These are phyloP conservation scores for Sebastes steindachneri DNA, from an alignment of 2,797 vertebrate species.

Conservation along the genomic window DNA sequence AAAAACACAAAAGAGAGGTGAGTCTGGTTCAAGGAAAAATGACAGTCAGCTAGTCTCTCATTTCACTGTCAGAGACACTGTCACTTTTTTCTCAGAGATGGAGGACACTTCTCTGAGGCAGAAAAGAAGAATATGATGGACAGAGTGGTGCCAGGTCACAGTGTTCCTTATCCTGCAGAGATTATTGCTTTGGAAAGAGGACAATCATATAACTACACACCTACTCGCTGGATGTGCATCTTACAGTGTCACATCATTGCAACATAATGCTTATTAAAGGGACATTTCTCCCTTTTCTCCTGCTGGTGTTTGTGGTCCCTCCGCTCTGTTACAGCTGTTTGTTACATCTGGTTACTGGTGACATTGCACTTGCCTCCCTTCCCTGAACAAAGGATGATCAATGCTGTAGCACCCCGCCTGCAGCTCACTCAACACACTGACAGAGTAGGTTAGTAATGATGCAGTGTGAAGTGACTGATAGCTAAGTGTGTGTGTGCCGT, in stretches of 20 bases:
- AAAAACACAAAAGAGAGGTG: not conserved
- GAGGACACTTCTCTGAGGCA: constrained; percentile 13
- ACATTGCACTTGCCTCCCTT: constrained; percentile 43
- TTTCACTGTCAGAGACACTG: constrained; percentile 6
- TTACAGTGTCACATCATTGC: constrained; percentile 1
- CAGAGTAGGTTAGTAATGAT: constrained; percentile 71
- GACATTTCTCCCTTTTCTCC: not conserved
- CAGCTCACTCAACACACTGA: constrained; percentile 73
- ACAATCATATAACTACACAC: constrained; percentile 2
- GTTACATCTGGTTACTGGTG: constrained; percentile 29
- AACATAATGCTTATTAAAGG: constrained; percentile 2
- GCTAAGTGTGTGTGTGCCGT: constrained; percentile 44
- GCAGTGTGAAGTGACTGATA: constrained; percentile 74
- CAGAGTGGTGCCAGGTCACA: constrained; percentile 39
- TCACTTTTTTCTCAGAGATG: constrained; percentile 15
- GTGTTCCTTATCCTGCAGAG: constrained; percentile 33
- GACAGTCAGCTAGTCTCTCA: not conserved
- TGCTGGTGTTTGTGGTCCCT: not conserved
- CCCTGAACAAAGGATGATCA: constrained; percentile 50
- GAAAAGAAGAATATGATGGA: constrained; percentile 36
- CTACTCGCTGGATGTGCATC: not conserved
- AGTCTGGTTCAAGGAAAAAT: constrained; percentile 9
- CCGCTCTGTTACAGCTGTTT: not conserved
- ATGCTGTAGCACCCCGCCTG: constrained; percentile 59
- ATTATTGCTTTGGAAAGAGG: not conserved